A percentile compares a stretch with the other conserved stretches of the same genome.
Evolutionary conservation across 2,888 invertebrate species (phyloP).

Genomic region (Ennomos fuscantarius): DNA sequence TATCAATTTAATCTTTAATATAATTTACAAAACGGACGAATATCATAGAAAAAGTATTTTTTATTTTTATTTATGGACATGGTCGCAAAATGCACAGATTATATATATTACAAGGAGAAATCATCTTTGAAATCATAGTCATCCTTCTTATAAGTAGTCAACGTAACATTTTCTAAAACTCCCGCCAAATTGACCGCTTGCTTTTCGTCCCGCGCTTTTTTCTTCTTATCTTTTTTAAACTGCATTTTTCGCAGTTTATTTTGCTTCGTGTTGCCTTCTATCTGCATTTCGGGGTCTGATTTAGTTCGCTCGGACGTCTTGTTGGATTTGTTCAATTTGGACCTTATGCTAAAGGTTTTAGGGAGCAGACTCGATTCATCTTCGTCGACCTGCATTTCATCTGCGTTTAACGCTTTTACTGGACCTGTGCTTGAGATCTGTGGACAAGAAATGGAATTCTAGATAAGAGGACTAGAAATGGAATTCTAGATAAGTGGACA

Average conservation of each 20-base stretch:
- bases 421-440: constrained; percentile 87
- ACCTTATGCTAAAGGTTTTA: constrained; percentile 69
- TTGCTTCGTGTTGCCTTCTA: constrained; percentile 88
- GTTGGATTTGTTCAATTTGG: constrained; percentile 66
- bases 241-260: constrained; percentile 78
- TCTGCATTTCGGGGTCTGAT: constrained; percentile 86
- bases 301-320: constrained; percentile 71
- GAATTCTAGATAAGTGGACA: too few species aligned
- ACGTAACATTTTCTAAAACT: constrained; percentile 86
- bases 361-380: constrained; percentile 73
- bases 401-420: constrained; percentile 73
- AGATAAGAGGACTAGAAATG: too few species aligned
- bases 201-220: constrained; percentile 83
- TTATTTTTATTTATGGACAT: not conserved
- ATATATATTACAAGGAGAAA: constrained; percentile 64
- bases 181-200: constrained; percentile 86
- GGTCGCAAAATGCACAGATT: not conserved
- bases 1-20: too few species aligned
- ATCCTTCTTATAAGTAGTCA: constrained; percentile 74
- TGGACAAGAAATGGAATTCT: constrained; percentile 50
- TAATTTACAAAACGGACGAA: too few species aligned
- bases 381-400: constrained; percentile 84
- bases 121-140: constrained; percentile 87
- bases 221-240: constrained; percentile 88
- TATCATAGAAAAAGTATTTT: too few species aligned